Evolutionary conservation across 2,113 vertebrate species (phyloP).

Genomic region (Parus major): DNA sequence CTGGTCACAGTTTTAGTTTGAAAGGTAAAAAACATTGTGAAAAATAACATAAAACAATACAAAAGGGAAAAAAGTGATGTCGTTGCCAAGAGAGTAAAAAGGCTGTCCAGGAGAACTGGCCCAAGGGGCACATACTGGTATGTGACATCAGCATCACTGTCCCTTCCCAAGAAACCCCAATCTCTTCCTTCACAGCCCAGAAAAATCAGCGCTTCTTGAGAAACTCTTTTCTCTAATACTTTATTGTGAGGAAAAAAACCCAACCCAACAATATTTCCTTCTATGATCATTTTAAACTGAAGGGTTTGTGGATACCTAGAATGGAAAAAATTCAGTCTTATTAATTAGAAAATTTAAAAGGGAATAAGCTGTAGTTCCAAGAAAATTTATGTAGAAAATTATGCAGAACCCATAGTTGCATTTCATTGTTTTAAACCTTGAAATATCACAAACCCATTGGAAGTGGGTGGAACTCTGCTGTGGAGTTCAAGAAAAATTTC

Average conservation of each 20-base stretch:
- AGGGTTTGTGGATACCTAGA: background rate
- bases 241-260: rapidly evolving
- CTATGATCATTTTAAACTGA: background rate
- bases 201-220: background rate
- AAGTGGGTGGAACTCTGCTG: background rate
- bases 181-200: background rate
- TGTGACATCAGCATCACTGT: background rate
- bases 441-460: background rate
- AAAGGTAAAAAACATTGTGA: background rate
- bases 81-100: background rate
- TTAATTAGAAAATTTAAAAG: background rate
- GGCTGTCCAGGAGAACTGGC: background rate
- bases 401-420: background rate
- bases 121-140: background rate
- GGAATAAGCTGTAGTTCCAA: background rate
- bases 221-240: background rate
- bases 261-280: background rate
- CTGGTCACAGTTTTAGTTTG: background rate
- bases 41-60: background rate
- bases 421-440: background rate
- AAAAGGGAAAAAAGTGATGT: background rate
- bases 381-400: background rate
- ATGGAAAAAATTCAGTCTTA: background rate
- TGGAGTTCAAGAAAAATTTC: background rate
- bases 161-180: background rate